Percentiles rank a stretch among this genome's conserved stretches.
phyloP scores from a whole-genome alignment of 2,113 vertebrate species.

The Bubalus kerabau region DNA sequence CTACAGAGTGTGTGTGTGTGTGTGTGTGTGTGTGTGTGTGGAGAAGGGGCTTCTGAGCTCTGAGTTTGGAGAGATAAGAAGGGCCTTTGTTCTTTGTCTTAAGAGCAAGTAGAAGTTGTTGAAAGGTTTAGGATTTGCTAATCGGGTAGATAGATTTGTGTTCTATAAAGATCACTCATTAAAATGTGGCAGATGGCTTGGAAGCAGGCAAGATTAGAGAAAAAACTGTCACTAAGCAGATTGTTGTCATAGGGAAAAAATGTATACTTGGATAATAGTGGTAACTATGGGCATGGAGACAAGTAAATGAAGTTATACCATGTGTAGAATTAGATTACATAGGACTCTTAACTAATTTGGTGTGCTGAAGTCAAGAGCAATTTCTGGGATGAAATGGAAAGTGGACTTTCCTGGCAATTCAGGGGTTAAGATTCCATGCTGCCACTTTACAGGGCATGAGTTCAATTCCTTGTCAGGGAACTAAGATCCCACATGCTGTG shows the following conservation, averaged over 20 bases:
- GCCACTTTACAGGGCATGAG: neutral
- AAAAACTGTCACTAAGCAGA: neutral
- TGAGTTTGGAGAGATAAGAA: neutral
- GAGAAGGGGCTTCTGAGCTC: neutral
- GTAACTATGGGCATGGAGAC: neutral
- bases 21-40: neutral
- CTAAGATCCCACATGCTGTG: neutral
- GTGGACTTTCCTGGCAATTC: neutral
- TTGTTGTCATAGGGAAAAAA: neutral
- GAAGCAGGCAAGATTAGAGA: neutral
- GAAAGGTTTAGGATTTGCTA: neutral
- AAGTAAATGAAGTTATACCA: neutral
- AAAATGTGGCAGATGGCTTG: neutral
- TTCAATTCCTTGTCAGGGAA: neutral
- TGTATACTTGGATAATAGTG: neutral
- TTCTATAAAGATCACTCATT: neutral
- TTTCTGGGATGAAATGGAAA: neutral
- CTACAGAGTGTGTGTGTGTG: neutral
- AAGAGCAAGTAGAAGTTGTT: neutral
- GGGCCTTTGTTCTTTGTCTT: neutral
- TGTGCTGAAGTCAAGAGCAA: neutral
- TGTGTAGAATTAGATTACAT: neutral
- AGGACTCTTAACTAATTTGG: neutral
- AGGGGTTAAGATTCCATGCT: neutral
- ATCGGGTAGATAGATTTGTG: neutral